These are phyloP conservation scores for Eurytoma californica DNA, from an alignment of 2,888 invertebrate species.

Conservation along the genomic window DNA sequence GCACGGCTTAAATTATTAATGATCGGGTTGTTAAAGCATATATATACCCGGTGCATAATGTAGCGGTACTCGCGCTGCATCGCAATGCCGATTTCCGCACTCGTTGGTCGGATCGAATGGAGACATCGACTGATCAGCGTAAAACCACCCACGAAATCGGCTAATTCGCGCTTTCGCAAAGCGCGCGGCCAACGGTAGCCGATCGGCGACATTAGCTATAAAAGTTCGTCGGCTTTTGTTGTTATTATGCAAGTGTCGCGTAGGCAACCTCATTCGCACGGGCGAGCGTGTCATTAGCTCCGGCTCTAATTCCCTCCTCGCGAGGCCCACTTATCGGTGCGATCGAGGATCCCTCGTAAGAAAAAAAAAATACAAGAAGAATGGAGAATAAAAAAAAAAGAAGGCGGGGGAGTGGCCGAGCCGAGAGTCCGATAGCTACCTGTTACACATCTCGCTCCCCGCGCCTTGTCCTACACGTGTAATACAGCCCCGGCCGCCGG, in stretches of 20 bases:
- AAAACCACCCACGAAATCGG: too few relatives aligned
- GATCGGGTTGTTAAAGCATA: too few relatives aligned
- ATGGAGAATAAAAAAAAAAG: not conserved
- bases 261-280: slow-evolving; percentile 41
- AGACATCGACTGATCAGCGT: too few relatives aligned
- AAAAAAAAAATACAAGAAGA: not conserved
- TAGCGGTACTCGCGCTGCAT: too few relatives aligned
- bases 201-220: not conserved
- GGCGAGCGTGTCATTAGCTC: slow-evolving; percentile 10
- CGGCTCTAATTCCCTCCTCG: not conserved
- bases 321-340: slow-evolving; percentile 2
- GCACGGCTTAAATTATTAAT: too few relatives aligned
- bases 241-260: slow-evolving; percentile 39
- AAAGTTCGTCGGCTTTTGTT: slow-evolving; percentile 15
- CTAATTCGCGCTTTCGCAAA: not conserved
- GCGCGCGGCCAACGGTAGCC: slow-evolving; percentile 31
- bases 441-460: not conserved
- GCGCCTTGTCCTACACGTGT: not conserved
- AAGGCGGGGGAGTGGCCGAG: slow-evolving; percentile 16
- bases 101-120: too few relatives aligned
- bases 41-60: too few relatives aligned
- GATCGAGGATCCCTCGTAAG: not conserved
- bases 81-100: too few relatives aligned
- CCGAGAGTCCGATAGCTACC: slow-evolving; percentile 6
- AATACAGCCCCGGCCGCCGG: not conserved